Percentiles rank a stretch among this genome's conserved stretches.
phyloP scores from a whole-genome alignment of 2,113 vertebrate species.

The Acrocephalus arundinaceus region DNA sequence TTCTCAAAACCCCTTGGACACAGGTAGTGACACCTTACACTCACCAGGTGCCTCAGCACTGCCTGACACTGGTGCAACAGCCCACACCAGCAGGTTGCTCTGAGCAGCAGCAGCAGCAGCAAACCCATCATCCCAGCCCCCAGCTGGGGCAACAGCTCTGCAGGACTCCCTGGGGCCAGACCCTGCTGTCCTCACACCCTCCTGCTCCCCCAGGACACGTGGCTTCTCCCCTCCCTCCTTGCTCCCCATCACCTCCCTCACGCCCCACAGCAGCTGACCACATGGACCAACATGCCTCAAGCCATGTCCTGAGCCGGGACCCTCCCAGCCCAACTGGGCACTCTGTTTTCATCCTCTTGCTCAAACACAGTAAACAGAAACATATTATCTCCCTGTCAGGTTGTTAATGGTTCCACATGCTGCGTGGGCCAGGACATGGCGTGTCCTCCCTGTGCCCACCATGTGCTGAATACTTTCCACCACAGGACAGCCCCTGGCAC shows the following conservation, averaged over 20 bases:
- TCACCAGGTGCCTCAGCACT: not conserved
- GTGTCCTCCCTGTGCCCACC: not conserved
- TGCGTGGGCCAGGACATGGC: fast-evolving
- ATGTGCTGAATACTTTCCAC: not conserved
- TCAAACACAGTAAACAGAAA: constrained; percentile 55
- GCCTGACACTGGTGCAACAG: not conserved
- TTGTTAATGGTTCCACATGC: constrained; percentile 47
- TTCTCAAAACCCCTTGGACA: not conserved
- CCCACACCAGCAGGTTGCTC: not conserved
- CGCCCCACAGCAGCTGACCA: not conserved
- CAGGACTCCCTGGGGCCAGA: fast-evolving
- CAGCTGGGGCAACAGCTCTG: not conserved
- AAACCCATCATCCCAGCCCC: not conserved
- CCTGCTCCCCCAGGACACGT: not conserved
- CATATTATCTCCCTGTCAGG: constrained; percentile 25
- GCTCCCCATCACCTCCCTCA: not conserved
- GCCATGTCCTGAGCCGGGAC: fast-evolving
- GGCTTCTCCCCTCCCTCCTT: not conserved
- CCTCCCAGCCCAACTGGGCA: not conserved
- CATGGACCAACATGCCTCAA: fast-evolving
- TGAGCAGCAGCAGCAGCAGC: not conserved
- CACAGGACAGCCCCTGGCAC: not conserved
- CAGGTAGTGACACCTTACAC: not conserved
- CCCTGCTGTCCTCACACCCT: not conserved
- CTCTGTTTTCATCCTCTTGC: constrained; percentile 10